Evolutionary conservation across 2,113 vertebrate genomes (phyloP).

Genomic region (Poeciliopsis occidentalis): DNA sequence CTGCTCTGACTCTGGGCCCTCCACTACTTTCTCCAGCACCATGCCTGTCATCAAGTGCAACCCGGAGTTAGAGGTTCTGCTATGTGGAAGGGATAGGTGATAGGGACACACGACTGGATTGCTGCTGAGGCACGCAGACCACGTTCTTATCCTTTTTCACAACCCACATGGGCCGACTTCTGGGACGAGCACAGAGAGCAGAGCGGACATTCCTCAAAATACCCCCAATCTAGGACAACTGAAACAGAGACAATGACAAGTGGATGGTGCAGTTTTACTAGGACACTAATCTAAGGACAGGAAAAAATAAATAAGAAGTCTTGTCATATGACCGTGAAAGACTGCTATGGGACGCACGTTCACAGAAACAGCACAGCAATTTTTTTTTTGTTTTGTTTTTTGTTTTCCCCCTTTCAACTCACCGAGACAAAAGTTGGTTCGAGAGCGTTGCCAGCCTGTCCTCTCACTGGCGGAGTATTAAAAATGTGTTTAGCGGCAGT

Average conservation of each 20-base stretch:
- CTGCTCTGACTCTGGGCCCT: not conserved
- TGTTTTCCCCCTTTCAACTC: slow-evolving; percentile 43
- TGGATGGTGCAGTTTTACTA: slow-evolving; percentile 55
- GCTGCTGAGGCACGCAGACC: slow-evolving; percentile 26
- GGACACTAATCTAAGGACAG: slow-evolving; percentile 62
- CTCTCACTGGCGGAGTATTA: slow-evolving; percentile 63
- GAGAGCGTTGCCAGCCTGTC: slow-evolving; percentile 37
- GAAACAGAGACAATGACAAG: slow-evolving; percentile 73
- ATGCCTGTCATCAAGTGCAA: slow-evolving; percentile 51
- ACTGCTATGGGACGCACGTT: slow-evolving; percentile 12
- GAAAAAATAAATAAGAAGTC: slow-evolving; percentile 60
- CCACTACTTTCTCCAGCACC: not conserved
- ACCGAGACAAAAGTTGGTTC: slow-evolving; percentile 62
- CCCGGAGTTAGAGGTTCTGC: slow-evolving; percentile 42
- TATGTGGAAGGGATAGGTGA: slow-evolving; percentile 48
- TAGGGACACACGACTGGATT: slow-evolving; percentile 28
- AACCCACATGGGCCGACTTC: slow-evolving; percentile 58
- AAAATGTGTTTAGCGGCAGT: slow-evolving; percentile 76
- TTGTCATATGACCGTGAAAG: slow-evolving; percentile 58
- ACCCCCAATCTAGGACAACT: slow-evolving; percentile 71
- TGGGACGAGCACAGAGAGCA: slow-evolving; percentile 59
- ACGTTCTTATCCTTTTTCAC: slow-evolving; percentile 35
- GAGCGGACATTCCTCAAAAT: slow-evolving; percentile 75
- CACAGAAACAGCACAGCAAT: slow-evolving; percentile 23
- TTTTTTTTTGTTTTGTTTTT: slow-evolving; percentile 45